Base-by-base conservation (phyloP, 1,140 invertebrate species). In the Drosophila leontia region DNA sequence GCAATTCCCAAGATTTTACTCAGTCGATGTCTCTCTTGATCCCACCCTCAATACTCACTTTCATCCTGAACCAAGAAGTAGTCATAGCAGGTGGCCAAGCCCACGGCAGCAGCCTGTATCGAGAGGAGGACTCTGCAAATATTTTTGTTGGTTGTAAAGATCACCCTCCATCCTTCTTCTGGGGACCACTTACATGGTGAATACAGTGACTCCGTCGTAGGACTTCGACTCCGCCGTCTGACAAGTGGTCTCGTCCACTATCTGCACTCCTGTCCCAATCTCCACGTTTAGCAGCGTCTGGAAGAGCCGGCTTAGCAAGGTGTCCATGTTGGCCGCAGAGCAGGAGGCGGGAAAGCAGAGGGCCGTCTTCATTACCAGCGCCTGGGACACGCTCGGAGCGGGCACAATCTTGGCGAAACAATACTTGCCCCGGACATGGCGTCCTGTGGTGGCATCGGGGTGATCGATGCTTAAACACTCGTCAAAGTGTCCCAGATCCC, bases 141-240 rank as follows among this genome's bases (percentile, higher is more conserved):
- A 32, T n/a, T 26, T 6, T 9, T 75, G n/a, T 37, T 44, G 7
- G 12, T 17, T 12, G 4, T 29, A 29, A 29, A 29, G 6, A n/a
- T 3, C 7, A 13, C 11, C n/a, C 4, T 19, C 11, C 17, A 26
- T 34, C 12, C 9, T 13, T 41, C 15, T 15, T 13, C 7, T 0
- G 1, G 80, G 92, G 0, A 37, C 1, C 1, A 67, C 80, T 70
- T 76, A 88, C 84, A 88, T 84, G n/a, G 74, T 81, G 3, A 84
- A 78, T 45, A 90, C 65, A n/a, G 84, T 56, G 1, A 90, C 35
- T 1, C 65, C 74, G 15, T 62, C 56, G n/a, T 69, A 50, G 8
- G 78, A 45, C 29, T 76, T 19, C 1, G 26, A 19, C 7, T 72
- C 84, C 0, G 47, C n/a, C 1, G 70, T 90, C n/a, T 42, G 39